A percentile compares a stretch with the other conserved stretches of the same genome.
phyloP scores from a whole-genome alignment of 2,888 invertebrate genomes.

The Latrodectus hesperus region DNA sequence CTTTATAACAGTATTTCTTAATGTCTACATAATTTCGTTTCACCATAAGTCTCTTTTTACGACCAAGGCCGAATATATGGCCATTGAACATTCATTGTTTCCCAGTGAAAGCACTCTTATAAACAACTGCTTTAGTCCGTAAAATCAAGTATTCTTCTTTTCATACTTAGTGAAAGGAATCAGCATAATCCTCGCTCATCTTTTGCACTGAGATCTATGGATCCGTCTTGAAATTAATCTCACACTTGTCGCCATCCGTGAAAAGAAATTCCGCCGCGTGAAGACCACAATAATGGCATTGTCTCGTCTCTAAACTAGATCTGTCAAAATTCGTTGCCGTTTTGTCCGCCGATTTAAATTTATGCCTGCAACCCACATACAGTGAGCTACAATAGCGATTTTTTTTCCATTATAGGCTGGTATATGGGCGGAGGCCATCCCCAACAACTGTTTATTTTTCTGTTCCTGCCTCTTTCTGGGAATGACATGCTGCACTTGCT shows the following conservation, averaged over 20 bases:
- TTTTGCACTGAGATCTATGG: slow-evolving; percentile 1
- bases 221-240: slow-evolving; percentile 61
- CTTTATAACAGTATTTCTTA: no score
- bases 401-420: slow-evolving; percentile 39
- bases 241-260: slow-evolving; percentile 52
- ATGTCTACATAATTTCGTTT: no score
- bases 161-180: slow-evolving; percentile 35
- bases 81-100: no score
- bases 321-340: slow-evolving; percentile 63
- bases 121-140: no score
- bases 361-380: slow-evolving; percentile 13
- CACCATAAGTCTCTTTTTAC: no score
- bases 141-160: not conserved
- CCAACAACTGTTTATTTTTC: slow-evolving; percentile 8
- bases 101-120: no score
- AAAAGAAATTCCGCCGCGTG: slow-evolving; percentile 39
- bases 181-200: slow-evolving; percentile 61
- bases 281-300: slow-evolving; percentile 43
- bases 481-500: slow-evolving; percentile 60
- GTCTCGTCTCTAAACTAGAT: slow-evolving; percentile 66
- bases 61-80: no score
- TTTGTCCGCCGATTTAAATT: slow-evolving; percentile 61
- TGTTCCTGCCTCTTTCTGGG: slow-evolving; percentile 36
- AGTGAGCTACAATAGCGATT: not conserved
- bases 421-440: slow-evolving; percentile 27